Evolutionary conservation across 2,113 vertebrate species (phyloP).

Genomic region (Gambusia affinis): DNA sequence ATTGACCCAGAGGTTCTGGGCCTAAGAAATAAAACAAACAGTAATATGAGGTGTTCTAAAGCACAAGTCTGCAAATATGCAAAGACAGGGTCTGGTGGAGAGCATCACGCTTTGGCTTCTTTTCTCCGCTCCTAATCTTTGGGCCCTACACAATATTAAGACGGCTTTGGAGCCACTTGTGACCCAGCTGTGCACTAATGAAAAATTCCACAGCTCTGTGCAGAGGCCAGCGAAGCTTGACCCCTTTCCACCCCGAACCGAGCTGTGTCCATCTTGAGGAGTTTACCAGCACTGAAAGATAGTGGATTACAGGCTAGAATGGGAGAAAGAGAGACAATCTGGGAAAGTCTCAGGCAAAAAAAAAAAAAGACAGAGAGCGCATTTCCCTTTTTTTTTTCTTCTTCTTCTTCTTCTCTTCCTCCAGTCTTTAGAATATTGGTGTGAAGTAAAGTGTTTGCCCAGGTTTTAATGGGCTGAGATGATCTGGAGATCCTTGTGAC

Average conservation of each 20-base stretch:
- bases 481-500: constrained; percentile 89
- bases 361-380: constrained; percentile 76
- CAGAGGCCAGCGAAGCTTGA: constrained; percentile 89
- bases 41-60: constrained; percentile 86
- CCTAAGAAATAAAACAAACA: constrained; percentile 85
- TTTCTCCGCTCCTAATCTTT: constrained; percentile 82
- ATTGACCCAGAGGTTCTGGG: constrained; percentile 79
- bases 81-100: constrained; percentile 86
- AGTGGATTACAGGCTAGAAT: constrained; percentile 89
- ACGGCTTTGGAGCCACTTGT: constrained; percentile 93
- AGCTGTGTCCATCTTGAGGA: constrained; percentile 87
- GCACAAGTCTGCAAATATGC: constrained; percentile 90
- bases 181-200: constrained; percentile 99
- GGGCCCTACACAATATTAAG: constrained; percentile 90
- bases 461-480: constrained; percentile 98
- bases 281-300: constrained; percentile 93
- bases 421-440: constrained; percentile 84
- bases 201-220: constrained; percentile 96
- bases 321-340: constrained; percentile 83
- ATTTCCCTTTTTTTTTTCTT: constrained; percentile 62
- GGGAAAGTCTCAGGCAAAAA: constrained; percentile 76
- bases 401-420: constrained; percentile 50
- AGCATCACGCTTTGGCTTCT: constrained; percentile 85
- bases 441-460: constrained; percentile 93
- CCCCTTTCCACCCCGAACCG: constrained; percentile 72